Percentiles rank a stretch among this genome's conserved stretches.
phyloP scores from a whole-genome alignment of 2,797 vertebrate species.

The Paedocypris micromegethes region DNA sequence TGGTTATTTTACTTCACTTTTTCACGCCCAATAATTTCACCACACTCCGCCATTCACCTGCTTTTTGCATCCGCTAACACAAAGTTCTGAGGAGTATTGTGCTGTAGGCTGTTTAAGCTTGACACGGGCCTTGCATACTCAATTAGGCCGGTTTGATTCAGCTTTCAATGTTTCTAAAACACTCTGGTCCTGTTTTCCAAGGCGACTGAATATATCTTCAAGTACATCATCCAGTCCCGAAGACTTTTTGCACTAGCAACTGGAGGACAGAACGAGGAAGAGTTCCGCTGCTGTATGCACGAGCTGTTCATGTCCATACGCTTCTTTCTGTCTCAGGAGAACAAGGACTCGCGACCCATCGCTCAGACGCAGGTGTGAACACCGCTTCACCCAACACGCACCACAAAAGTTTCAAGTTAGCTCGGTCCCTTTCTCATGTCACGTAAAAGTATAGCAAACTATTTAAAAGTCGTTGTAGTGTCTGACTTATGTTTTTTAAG shows the following conservation, averaged over 20 bases:
- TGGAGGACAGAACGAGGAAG: slow-evolving; percentile 93
- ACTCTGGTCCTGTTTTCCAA: slow-evolving; percentile 54
- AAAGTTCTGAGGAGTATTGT: neutral
- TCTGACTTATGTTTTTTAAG: too few species aligned
- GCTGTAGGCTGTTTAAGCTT: slow-evolving; percentile 30
- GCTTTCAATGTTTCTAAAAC: slow-evolving; percentile 7
- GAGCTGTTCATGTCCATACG: slow-evolving; percentile 96
- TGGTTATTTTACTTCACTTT: too few species aligned
- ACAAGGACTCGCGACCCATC: slow-evolving; percentile 79
- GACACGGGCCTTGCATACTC: slow-evolving; percentile 45
- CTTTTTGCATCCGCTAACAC: too few species aligned
- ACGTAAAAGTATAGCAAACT: too few species aligned
- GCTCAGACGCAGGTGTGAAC: slow-evolving; percentile 84
- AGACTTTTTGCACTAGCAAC: slow-evolving; percentile 91
- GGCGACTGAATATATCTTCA: slow-evolving; percentile 98
- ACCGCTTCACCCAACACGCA: too few species aligned
- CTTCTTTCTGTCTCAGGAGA: slow-evolving; percentile 95
- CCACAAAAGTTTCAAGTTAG: too few species aligned
- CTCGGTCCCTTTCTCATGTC: too few species aligned
- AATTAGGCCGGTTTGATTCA: neutral
- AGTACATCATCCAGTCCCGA: slow-evolving; percentile 95
- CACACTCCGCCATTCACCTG: too few species aligned
- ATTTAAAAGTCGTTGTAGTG: too few species aligned
- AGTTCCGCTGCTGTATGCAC: slow-evolving; percentile 92
- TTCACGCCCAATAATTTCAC: too few species aligned